These are phyloP conservation scores for Hexactinellida sp. DNA, from an alignment of 37 sponge, comb jelly and placozoan genomes.

Conservation along the genomic window DNA sequence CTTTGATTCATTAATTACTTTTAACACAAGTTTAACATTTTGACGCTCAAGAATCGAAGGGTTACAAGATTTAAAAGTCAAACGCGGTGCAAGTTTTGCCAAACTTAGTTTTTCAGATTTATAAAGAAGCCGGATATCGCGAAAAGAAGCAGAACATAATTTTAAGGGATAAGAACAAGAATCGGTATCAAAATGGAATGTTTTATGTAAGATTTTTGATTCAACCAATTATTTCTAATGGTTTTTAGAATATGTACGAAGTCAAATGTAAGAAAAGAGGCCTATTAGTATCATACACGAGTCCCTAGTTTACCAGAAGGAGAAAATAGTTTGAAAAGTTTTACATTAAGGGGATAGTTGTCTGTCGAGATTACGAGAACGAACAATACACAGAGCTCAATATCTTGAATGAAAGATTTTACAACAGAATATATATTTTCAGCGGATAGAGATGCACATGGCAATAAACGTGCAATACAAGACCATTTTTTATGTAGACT, in stretches of 20 bases:
- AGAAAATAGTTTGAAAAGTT: no score
- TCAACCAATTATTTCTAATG: no score
- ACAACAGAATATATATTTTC: not conserved
- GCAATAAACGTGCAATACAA: not conserved
- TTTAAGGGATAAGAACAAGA: no score
- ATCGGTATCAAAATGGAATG: no score
- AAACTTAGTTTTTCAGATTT: not conserved
- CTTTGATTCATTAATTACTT: not conserved
- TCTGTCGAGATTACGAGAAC: not conserved
- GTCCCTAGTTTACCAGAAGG: not conserved
- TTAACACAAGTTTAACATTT: not conserved
- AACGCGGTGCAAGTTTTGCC: not conserved
- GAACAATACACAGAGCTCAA: not conserved
- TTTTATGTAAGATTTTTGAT: no score
- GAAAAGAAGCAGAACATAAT: no score
- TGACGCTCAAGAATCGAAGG: not conserved
- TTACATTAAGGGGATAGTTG: constrained; percentile 17
- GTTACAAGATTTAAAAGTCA: no score
- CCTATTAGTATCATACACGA: not conserved
- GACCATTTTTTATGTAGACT: not conserved
- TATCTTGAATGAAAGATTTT: not conserved
- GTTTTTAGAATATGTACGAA: no score
- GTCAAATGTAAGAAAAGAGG: not conserved
- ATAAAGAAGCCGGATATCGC: not conserved
- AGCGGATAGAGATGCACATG: not conserved